phyloP scores from a whole-genome alignment of 2,113 vertebrate species.

The Pseudorectes ferrugineus region DNA sequence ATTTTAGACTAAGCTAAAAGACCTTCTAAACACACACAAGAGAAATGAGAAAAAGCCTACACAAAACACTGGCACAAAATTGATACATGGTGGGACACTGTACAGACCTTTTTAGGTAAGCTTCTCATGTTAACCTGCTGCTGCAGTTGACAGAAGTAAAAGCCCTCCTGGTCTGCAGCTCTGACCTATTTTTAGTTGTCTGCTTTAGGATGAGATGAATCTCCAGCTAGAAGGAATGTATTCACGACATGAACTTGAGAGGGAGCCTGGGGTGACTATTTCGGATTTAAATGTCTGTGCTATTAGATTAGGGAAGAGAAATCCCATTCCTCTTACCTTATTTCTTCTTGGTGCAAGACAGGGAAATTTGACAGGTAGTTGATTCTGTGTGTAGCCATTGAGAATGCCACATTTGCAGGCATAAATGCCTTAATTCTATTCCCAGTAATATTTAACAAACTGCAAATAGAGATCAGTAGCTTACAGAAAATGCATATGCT shows the following conservation, averaged over 20 bases:
- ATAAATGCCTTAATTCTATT: background rate
- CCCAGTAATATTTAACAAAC: background rate
- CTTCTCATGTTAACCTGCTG: background rate
- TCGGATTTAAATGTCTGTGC: background rate
- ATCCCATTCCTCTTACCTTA: background rate
- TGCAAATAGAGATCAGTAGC: background rate
- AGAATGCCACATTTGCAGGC: background rate
- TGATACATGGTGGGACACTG: background rate
- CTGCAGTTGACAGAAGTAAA: background rate
- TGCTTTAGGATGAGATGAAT: slow-evolving; percentile 6
- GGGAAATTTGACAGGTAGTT: background rate
- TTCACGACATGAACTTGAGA: background rate
- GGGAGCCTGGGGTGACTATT: background rate
- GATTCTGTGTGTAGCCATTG: background rate
- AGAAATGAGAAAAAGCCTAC: background rate
- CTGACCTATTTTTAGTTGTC: background rate
- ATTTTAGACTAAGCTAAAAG: background rate
- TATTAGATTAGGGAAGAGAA: background rate
- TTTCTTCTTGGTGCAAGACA: background rate
- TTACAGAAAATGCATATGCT: background rate
- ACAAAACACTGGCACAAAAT: background rate
- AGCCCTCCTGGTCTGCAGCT: background rate
- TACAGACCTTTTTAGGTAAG: background rate
- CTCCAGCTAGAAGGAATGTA: background rate
- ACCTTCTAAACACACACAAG: background rate